A percentile compares a stretch with the other conserved stretches of the same genome.
These are phyloP conservation scores for Spinibarbus caldwelli DNA, from an alignment of 2,797 vertebrate genomes.

Conservation along the genomic window DNA sequence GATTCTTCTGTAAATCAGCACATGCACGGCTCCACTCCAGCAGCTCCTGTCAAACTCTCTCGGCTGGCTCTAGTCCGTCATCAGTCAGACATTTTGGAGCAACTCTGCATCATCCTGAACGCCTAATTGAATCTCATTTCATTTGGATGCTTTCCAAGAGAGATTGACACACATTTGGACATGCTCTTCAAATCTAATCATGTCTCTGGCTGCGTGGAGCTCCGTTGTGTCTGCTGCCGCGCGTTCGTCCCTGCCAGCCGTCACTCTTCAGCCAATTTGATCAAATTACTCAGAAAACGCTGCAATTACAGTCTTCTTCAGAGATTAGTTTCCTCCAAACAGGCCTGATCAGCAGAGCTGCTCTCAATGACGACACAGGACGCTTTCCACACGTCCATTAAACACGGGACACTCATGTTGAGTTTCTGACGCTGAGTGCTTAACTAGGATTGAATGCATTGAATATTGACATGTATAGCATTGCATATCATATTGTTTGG, in stretches of 20 bases:
- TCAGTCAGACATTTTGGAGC: constrained; percentile 5
- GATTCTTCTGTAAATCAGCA: not conserved
- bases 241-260: not conserved
- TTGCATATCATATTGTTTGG: not conserved
- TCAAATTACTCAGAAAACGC: constrained; percentile 29
- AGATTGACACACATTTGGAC: constrained; percentile 35
- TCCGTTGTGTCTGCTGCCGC: not conserved
- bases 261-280: constrained; percentile 24
- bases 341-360: not conserved
- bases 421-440: not conserved
- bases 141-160: constrained; percentile 31
- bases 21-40: not conserved
- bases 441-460: not conserved
- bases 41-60: not conserved
- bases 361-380: not conserved
- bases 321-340: constrained; percentile 4
- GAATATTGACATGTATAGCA: not conserved
- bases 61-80: not conserved
- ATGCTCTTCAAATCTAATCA: constrained; percentile 43
- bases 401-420: not conserved
- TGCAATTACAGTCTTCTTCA: constrained; percentile 28
- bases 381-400: not conserved
- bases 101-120: not conserved
- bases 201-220: constrained; percentile 18
- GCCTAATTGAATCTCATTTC: constrained; percentile 1